These are phyloP conservation scores for Stegophylla sp. DNA, from an alignment of 2,888 invertebrate genomes.

Conservation along the genomic window DNA sequence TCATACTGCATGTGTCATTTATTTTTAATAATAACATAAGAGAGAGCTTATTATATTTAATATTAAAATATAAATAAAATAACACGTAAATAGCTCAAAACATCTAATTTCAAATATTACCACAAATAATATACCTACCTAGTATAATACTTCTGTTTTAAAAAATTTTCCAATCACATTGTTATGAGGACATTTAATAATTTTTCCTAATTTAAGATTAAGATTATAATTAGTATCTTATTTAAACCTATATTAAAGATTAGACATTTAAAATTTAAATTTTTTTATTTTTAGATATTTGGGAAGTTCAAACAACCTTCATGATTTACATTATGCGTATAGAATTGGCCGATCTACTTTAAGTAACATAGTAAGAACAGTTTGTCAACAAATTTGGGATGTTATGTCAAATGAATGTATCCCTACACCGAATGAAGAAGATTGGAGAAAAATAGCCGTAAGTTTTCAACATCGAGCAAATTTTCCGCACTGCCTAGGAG, in stretches of 20 bases:
- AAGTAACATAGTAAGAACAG: slow-evolving; percentile 53
- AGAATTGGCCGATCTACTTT: slow-evolving; percentile 63
- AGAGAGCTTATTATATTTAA: no score
- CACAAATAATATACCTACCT: no score
- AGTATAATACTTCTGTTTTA: no score
- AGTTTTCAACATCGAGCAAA: slow-evolving; percentile 33
- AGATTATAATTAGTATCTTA: slow-evolving; percentile 23
- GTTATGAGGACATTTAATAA: no score
- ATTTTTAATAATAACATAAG: no score
- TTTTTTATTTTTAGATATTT: slow-evolving; percentile 62
- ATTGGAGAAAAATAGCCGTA: slow-evolving; percentile 18
- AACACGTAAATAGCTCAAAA: no score
- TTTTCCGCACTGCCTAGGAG: slow-evolving; percentile 45
- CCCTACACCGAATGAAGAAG: slow-evolving; percentile 13
- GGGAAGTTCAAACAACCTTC: slow-evolving; percentile 62
- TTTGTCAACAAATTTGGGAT: slow-evolving; percentile 17
- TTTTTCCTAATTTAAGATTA: no score
- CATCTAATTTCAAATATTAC: neutral
- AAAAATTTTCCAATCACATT: no score
- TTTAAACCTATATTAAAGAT: slow-evolving; percentile 16
- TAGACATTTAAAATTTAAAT: slow-evolving; percentile 10
- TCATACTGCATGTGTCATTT: no score
- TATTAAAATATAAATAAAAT: no score
- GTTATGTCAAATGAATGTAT: slow-evolving; percentile 24
- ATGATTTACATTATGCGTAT: slow-evolving; percentile 63